phyloP scores from a whole-genome alignment of 2,888 invertebrate genomes.

The Trichopria drosophilae region DNA sequence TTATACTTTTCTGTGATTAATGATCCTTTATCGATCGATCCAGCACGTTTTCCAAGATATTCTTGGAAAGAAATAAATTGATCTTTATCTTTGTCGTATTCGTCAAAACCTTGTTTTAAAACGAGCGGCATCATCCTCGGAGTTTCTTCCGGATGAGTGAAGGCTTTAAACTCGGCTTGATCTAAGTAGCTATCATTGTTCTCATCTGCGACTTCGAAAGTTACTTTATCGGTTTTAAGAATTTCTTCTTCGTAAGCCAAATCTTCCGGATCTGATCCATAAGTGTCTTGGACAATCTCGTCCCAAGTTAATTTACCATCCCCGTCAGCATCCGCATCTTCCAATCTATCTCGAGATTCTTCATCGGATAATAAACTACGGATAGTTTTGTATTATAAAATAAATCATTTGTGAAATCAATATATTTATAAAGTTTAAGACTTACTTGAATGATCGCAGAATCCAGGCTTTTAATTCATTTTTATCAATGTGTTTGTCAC shows the following conservation, averaged over 20 bases:
- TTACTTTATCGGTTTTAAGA: slow-evolving; percentile 77
- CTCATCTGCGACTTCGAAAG: slow-evolving; percentile 84
- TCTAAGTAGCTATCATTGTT: slow-evolving; percentile 79
- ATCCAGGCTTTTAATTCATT: slow-evolving; percentile 91
- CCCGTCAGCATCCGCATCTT: slow-evolving; percentile 81
- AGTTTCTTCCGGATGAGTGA: slow-evolving; percentile 93
- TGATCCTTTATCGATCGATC: slow-evolving; percentile 72
- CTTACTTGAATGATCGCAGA: slow-evolving; percentile 81
- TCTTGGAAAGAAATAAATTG: slow-evolving; percentile 84
- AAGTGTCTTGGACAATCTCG: slow-evolving; percentile 88
- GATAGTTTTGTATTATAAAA: slow-evolving; percentile 44
- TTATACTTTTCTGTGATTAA: slow-evolving; percentile 74
- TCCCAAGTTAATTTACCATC: slow-evolving; percentile 81
- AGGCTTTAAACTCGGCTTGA: slow-evolving; percentile 79
- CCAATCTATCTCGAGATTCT: slow-evolving; percentile 82
- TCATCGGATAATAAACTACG: slow-evolving; percentile 79
- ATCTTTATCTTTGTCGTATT: slow-evolving; percentile 85
- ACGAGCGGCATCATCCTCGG: slow-evolving; percentile 81
- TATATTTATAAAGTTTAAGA: slow-evolving; percentile 7
- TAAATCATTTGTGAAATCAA: slow-evolving; percentile 6
- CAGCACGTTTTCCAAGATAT: slow-evolving; percentile 73
- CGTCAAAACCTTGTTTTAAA: slow-evolving; percentile 78
- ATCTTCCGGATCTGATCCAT: slow-evolving; percentile 72
- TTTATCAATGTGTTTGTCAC: slow-evolving; percentile 76
- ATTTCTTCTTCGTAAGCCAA: slow-evolving; percentile 62